Percentiles rank a stretch among this genome's conserved stretches.
phyloP scores from a whole-genome alignment of 2,888 invertebrate species.

The Ochropacha duplaris region DNA sequence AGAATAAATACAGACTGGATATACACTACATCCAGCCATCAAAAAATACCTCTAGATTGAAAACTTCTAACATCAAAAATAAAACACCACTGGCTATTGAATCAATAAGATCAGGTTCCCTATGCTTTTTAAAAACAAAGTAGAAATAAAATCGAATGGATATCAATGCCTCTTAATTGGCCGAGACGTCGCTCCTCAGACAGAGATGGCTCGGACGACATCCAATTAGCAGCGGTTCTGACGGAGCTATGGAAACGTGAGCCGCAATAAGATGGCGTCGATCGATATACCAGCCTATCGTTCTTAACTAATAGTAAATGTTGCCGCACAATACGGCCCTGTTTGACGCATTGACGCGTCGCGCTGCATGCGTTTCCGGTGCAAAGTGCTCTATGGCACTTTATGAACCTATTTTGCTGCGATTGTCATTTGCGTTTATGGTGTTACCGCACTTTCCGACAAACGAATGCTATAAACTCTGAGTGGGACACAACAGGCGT shows the following conservation, averaged over 20 bases:
- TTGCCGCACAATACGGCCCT: neutral
- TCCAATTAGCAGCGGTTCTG: constrained; percentile 44
- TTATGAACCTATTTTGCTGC: neutral
- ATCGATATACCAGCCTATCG: constrained; percentile 23
- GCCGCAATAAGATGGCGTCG: constrained; percentile 30
- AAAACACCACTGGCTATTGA: neutral
- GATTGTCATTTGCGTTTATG: neutral
- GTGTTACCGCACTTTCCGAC: neutral
- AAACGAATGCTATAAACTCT: neutral
- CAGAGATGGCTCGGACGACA: constrained; percentile 27
- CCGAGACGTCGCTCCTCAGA: constrained; percentile 25
- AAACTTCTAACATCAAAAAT: neutral
- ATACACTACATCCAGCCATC: too few species aligned
- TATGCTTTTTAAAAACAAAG: constrained; percentile 12
- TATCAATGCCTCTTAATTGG: constrained; percentile 50
- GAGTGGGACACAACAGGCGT: neutral
- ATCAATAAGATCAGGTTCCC: neutral
- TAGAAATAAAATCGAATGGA: constrained; percentile 30
- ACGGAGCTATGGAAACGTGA: constrained; percentile 23
- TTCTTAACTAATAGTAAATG: neutral
- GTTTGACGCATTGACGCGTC: neutral
- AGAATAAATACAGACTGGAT: too few species aligned
- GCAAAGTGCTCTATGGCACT: neutral
- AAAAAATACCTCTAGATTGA: too few species aligned
- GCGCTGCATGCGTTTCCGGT: neutral